Percentiles rank a stretch among this genome's conserved stretches.
Conservation (phyloP, 2,797 vertebrate genomes). For the Lophotriccus pileatus region DNA sequence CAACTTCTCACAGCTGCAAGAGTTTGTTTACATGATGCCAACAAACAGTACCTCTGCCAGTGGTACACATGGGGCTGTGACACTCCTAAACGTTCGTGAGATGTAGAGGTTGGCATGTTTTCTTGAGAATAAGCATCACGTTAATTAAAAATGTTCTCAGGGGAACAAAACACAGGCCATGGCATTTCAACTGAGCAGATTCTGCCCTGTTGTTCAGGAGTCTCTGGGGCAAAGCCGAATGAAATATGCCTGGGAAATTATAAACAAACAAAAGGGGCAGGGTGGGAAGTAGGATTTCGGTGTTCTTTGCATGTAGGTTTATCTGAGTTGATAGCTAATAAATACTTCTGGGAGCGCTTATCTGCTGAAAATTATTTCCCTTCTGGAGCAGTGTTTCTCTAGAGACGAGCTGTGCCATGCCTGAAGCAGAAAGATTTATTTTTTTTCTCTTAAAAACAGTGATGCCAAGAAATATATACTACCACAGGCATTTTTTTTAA, state of each 20-base stretch:
- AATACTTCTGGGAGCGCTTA: neutral
- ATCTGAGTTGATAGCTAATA: neutral
- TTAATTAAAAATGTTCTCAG: neutral
- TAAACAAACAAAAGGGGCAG: neutral
- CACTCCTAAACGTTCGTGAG: neutral
- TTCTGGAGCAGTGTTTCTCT: neutral
- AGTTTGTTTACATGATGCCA: neutral
- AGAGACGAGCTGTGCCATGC: neutral
- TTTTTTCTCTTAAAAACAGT: neutral
- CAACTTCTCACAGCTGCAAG: neutral
- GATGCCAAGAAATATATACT: neutral
- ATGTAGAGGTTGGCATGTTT: neutral
- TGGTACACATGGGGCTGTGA: neutral
- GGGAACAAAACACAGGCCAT: neutral
- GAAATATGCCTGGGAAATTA: neutral
- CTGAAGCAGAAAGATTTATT: neutral
- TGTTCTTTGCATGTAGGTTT: neutral
- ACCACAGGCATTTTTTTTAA: neutral
- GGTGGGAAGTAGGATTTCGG: neutral
- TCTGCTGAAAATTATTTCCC: neutral
- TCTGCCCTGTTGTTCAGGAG: neutral
- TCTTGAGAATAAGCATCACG: neutral
- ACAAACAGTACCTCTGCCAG: neutral
- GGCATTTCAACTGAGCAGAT: neutral
- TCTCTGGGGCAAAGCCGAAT: neutral